phyloP scores from a whole-genome alignment of 2,888 invertebrate species.

The Acheta domesticus region DNA sequence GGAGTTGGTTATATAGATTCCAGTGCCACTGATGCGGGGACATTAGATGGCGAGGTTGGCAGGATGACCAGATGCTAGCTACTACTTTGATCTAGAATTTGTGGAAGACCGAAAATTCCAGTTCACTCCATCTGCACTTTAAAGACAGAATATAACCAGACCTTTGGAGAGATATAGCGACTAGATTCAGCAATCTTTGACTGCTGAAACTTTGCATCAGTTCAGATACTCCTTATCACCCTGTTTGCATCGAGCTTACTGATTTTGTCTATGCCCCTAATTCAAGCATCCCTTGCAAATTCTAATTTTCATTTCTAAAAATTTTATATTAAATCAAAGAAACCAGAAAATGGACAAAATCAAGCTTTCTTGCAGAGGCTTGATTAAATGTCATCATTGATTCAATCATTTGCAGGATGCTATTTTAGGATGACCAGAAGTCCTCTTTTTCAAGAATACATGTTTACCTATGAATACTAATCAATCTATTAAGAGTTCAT shows the following conservation, averaged over 20 bases:
- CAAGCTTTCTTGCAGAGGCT: too few species aligned
- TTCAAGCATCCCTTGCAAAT: background rate
- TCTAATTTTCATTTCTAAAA: background rate
- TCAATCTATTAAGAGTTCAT: background rate
- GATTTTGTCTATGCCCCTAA: background rate
- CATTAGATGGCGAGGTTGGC: background rate
- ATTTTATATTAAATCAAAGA: too few species aligned
- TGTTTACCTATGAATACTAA: background rate
- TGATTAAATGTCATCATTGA: background rate
- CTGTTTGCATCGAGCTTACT: background rate
- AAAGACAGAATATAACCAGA: background rate
- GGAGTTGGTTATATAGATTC: background rate
- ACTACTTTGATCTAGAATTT: conserved; percentile 1
- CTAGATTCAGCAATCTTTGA: background rate
- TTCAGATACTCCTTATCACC: background rate
- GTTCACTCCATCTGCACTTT: background rate
- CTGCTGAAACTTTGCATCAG: background rate
- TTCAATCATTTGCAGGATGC: background rate
- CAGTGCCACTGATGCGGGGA: conserved; percentile 3
- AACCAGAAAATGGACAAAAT: too few species aligned
- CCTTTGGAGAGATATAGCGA: background rate
- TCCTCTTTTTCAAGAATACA: background rate
- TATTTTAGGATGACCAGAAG: conserved; percentile 18
- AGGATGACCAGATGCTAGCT: conserved; percentile 18
- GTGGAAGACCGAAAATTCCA: background rate